Evolutionary conservation across 64 coral and sea anemone species (phyloP), one percentile per base, ranked within the genome.

Genomic region (Pocillopora verrucosa): DNA sequence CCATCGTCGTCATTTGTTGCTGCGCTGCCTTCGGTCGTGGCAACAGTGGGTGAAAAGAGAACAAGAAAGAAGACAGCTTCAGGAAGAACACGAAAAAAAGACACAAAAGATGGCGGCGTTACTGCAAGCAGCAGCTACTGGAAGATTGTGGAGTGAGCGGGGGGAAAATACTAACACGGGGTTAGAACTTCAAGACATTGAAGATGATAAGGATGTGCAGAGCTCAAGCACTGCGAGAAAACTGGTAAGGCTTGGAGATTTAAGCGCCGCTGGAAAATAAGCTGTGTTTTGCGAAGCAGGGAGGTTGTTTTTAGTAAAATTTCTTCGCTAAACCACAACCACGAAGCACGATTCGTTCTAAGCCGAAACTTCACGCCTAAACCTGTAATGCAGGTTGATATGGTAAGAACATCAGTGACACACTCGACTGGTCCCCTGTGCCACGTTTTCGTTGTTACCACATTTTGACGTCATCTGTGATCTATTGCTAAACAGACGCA

Each of bases 31-130:
- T 1, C 76, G 76, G 19, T 19, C 56, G 0, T 96, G 95, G 95
- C 95, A 93, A 60, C 68, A 65, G 56, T 96, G 80, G 63, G 88
- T 91, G 0, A 89, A 88, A 67, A 72, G 82, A 3, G 74, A 72
- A 58, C 45, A 91, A 35, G 90, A 96, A 41, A 78, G 78, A 10
- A 88, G 62, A 72, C 75, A 88, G 45, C 45, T 96, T n/a, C 75
- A 63, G 59, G 90, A 93, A 25, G 87, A 96, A 79, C 95, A 96
- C 22, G 16, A 73, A 72, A 78, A 75, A 51, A 96, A 96, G 65
- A 64, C 95, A 30, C 79, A 91, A 30, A 96, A 96, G 67, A 96
- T 96, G 95, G 83, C 95, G 2, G 91, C 91, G 11, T 86, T 96
- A 25, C 88, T 96, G 22, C 25, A 93, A 34, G 95, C 91, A 84